Conservation (phyloP, 2,113 vertebrate species). For the Vidua macroura region DNA sequence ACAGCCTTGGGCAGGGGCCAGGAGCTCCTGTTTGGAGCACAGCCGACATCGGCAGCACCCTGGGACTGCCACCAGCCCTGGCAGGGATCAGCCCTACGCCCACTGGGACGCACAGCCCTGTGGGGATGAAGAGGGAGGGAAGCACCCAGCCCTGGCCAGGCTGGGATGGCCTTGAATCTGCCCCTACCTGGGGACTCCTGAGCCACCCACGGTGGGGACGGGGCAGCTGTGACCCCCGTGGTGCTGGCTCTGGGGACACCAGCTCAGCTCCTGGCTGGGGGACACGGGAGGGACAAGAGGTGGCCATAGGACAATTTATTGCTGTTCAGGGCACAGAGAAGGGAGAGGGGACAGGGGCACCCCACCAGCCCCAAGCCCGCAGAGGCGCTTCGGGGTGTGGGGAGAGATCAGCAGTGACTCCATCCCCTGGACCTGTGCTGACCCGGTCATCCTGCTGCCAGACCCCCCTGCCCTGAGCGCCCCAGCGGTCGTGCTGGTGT, state of each 20-base stretch:
- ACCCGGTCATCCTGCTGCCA: rapidly evolving
- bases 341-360: rapidly evolving
- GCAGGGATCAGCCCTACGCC: rapidly evolving
- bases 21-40: background rate
- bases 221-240: background rate
- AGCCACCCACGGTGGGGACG: background rate
- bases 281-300: background rate
- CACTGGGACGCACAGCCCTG: rapidly evolving
- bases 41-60: rapidly evolving
- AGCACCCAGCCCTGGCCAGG: background rate
- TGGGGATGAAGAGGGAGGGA: background rate
- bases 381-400: rapidly evolving
- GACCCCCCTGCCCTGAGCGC: background rate
- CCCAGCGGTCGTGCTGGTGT: background rate
- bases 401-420: rapidly evolving
- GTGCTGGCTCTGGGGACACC: background rate
- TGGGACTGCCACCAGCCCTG: background rate
- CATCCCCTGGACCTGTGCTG: rapidly evolving
- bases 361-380: rapidly evolving
- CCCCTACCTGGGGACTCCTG: background rate
- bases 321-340: background rate
- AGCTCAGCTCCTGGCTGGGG: background rate
- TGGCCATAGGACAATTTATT: background rate
- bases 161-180: background rate
- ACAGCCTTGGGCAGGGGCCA: background rate